A percentile compares a stretch with the other conserved stretches of the same genome.
phyloP scores from a whole-genome alignment of 2,888 invertebrate species.

The Periphyllus acericola region DNA sequence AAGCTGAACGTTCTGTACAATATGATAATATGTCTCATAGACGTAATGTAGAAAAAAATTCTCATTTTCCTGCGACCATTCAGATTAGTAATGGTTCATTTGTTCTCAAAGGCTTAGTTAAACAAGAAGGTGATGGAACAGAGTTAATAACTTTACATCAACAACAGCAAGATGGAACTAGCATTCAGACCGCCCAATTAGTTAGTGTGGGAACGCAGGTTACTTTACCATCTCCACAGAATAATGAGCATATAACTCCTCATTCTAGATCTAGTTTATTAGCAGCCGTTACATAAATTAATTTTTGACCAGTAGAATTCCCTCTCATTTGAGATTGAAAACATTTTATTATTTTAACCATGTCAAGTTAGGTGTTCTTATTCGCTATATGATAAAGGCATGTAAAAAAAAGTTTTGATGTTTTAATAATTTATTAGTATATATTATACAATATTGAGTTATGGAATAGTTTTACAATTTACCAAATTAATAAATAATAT shows the following conservation, averaged over 20 bases:
- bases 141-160: slow-evolving; percentile 60
- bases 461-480: slow-evolving; percentile 16
- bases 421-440: background rate
- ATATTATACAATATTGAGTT: background rate
- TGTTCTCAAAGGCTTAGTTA: slow-evolving; percentile 57
- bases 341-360: slow-evolving; percentile 7
- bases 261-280: slow-evolving; percentile 64
- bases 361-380: slow-evolving; percentile 57
- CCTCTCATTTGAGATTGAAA: background rate
- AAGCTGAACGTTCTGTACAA: slow-evolving; percentile 41
- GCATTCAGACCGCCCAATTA: slow-evolving; percentile 55
- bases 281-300: slow-evolving; percentile 62
- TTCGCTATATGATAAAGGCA: slow-evolving; percentile 5
- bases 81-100: slow-evolving; percentile 56
- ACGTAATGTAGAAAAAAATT: slow-evolving; percentile 47
- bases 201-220: slow-evolving; percentile 66
- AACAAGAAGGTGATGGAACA: slow-evolving; percentile 50
- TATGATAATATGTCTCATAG: slow-evolving; percentile 49
- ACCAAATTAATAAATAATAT: slow-evolving; percentile 13
- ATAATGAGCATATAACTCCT: slow-evolving; percentile 65
- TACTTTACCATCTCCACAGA: slow-evolving; percentile 65
- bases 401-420: slow-evolving; percentile 11
- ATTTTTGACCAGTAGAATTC: background rate
- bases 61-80: slow-evolving; percentile 52
- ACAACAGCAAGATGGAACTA: slow-evolving; percentile 53